phyloP scores from a whole-genome alignment of 2,888 invertebrate species.

The Lucinisca nassula region DNA sequence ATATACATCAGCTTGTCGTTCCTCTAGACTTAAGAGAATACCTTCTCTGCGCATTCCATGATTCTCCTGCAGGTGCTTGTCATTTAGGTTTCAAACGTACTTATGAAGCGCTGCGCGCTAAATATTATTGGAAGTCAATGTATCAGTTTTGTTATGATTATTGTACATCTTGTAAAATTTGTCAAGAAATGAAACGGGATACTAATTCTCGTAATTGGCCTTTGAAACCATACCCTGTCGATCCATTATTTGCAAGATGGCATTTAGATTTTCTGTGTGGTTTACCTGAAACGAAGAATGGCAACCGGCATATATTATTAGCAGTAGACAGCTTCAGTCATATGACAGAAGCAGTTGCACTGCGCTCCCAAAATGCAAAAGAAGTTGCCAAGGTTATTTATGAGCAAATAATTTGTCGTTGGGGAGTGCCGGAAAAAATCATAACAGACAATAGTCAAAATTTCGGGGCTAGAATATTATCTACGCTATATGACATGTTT shows the following conservation, averaged over 20 bases:
- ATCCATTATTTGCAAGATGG: background rate
- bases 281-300: background rate
- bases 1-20: no score
- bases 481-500: no score
- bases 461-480: no score
- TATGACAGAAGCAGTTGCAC: no score
- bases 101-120: background rate
- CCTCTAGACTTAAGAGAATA: no score
- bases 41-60: constrained; percentile 1
- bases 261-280: background rate
- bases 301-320: no score
- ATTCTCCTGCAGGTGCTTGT: background rate
- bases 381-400: no score
- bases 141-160: background rate
- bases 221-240: background rate
- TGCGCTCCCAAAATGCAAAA: no score
- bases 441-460: no score
- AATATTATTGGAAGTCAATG: background rate
- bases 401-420: no score
- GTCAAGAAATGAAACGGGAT: constrained; percentile 12
- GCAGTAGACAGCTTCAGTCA: no score
- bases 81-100: background rate
- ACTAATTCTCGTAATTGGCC: background rate
- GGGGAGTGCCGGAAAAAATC: no score
- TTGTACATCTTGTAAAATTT: background rate